A percentile compares a stretch with the other conserved stretches of the same genome.
These are phyloP conservation scores for Spatula versicolor DNA, from an alignment of 2,797 vertebrate genomes.

Conservation along the genomic window DNA sequence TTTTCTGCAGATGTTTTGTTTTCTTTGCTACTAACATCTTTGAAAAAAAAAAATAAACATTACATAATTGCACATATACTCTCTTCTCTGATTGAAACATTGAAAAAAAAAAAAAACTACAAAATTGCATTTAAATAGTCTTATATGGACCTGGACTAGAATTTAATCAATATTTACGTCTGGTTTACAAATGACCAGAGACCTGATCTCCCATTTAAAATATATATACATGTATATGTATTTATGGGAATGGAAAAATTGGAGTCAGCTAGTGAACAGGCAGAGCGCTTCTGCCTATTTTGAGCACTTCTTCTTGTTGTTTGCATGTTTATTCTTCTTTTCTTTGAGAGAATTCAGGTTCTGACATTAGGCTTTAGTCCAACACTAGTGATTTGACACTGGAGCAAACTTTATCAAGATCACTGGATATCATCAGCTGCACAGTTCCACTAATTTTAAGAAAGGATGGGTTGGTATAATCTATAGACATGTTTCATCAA, in stretches of 20 bases:
- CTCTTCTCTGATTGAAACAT: not conserved
- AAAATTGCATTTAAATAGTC: not conserved
- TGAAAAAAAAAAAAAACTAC: not conserved
- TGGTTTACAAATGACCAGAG: not conserved
- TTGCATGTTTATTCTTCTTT: not conserved
- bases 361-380: not conserved
- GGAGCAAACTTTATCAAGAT: not conserved
- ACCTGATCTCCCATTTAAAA: not conserved
- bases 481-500: not conserved
- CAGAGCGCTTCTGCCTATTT: not conserved
- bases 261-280: not conserved
- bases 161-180: conserved; percentile 2
- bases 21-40: not conserved
- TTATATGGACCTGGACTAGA: not conserved
- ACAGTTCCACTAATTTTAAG: not conserved
- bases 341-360: not conserved
- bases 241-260: not conserved
- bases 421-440: not conserved
- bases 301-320: not conserved
- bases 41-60: conserved; percentile 21
- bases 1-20: conserved; percentile 15
- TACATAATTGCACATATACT: not conserved
- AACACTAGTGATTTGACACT: not conserved
- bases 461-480: not conserved
- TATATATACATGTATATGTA: not conserved